Percentiles rank a stretch among this genome's conserved stretches.
Evolutionary conservation across 2,113 vertebrate species (phyloP).

Genomic region (Myrmophylax atrothorax): DNA sequence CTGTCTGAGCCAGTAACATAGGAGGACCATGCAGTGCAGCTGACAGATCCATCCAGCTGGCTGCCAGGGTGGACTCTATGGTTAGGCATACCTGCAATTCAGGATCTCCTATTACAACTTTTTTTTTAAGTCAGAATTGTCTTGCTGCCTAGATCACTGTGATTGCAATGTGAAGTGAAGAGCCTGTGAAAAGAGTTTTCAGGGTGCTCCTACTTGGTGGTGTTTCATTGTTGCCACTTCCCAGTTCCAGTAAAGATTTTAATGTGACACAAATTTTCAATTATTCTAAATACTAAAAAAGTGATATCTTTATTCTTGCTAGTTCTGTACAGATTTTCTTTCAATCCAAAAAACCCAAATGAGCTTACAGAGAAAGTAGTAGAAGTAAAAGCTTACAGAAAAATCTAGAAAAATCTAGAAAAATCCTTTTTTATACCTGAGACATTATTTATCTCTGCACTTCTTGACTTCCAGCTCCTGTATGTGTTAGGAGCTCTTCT

Average conservation of each 20-base stretch:
- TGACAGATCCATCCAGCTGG: neutral
- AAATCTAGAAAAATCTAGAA: neutral
- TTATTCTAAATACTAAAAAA: neutral
- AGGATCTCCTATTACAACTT: neutral
- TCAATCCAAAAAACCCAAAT: neutral
- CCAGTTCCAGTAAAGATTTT: neutral
- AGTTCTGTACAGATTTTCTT: neutral
- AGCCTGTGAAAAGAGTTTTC: neutral
- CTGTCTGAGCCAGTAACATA: neutral
- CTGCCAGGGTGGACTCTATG: fast-evolving
- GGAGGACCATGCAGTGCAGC: neutral
- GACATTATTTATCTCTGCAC: neutral
- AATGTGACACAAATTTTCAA: neutral
- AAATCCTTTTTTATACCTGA: neutral
- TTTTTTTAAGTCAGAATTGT: neutral
- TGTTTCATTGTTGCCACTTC: neutral
- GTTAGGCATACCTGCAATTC: neutral
- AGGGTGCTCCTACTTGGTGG: neutral
- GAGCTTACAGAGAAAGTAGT: too few species aligned
- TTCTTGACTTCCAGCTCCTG: neutral
- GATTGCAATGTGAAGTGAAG: neutral
- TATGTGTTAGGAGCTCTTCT: neutral
- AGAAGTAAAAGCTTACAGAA: neutral
- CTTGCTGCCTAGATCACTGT: neutral
- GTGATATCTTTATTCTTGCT: neutral